Conservation (phyloP, 2,113 vertebrate genomes). For the Okapia johnstoni region DNA sequence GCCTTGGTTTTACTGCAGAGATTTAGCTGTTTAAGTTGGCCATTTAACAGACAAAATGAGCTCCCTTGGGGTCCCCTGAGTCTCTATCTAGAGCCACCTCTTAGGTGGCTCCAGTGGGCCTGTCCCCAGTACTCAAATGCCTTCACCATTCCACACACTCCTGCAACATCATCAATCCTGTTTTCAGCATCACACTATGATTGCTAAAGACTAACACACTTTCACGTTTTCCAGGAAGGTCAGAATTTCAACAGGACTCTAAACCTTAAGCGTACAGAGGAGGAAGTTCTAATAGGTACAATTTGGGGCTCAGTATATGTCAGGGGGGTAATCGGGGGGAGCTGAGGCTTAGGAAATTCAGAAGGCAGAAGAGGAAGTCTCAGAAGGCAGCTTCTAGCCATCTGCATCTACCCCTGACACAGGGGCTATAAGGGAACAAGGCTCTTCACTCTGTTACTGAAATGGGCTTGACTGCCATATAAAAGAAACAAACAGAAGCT, state of each 20-base stretch:
- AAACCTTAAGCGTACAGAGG: background rate
- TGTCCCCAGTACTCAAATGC: background rate
- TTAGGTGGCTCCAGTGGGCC: background rate
- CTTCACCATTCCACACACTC: background rate
- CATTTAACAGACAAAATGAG: background rate
- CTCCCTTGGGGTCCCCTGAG: background rate
- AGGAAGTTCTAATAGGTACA: background rate
- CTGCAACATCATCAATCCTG: background rate
- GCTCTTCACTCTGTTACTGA: background rate
- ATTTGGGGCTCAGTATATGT: too few relatives aligned
- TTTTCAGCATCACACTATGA: background rate
- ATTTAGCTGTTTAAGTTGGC: slow-evolving; percentile 8
- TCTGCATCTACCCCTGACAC: background rate
- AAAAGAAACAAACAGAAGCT: background rate
- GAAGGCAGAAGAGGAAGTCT: background rate
- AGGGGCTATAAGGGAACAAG: background rate
- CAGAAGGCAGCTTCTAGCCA: background rate
- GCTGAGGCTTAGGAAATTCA: background rate
- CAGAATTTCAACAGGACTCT: background rate
- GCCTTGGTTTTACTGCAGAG: slow-evolving; percentile 30
- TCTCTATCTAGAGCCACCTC: background rate
- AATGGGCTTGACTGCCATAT: background rate
- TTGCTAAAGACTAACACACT: background rate
- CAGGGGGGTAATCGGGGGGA: background rate
- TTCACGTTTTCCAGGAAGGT: background rate